phyloP scores from a whole-genome alignment of 2,888 invertebrate genomes.

The Mythimna pallens region DNA sequence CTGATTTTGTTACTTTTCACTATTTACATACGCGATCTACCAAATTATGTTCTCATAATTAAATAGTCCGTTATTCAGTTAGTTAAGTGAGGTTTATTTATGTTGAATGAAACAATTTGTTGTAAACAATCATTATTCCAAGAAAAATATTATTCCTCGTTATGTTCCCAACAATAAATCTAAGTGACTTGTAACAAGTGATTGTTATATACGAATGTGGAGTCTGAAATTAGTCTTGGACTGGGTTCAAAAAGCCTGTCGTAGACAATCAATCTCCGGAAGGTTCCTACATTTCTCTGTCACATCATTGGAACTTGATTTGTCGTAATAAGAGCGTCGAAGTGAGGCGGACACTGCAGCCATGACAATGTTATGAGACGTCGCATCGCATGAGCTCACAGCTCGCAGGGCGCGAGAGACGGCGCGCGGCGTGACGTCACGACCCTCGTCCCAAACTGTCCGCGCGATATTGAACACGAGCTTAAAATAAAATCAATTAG shows the following conservation, averaged over 20 bases:
- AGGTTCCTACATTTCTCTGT: neutral
- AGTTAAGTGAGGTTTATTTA: neutral
- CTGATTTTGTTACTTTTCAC: constrained; percentile 20
- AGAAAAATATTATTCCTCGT: neutral
- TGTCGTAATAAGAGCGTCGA: constrained; percentile 6
- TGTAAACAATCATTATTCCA: neutral
- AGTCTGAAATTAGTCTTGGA: neutral
- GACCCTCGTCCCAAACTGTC: constrained; percentile 44
- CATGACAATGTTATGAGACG: constrained; percentile 33
- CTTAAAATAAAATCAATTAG: constrained; percentile 61
- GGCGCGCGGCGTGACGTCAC: neutral
- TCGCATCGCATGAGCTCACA: constrained; percentile 7
- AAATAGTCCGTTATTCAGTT: neutral
- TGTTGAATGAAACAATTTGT: neutral
- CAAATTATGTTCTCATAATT: neutral
- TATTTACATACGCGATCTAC: neutral
- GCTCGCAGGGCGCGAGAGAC: neutral
- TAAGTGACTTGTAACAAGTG: neutral
- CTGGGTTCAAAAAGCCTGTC: neutral
- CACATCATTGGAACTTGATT: constrained; percentile 4
- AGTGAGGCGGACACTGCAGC: constrained; percentile 1
- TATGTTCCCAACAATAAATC: neutral
- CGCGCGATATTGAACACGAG: constrained; percentile 26
- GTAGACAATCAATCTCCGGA: neutral
- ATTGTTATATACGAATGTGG: neutral